Conservation (phyloP, 2,888 invertebrate species). For the Crocallis elinguaria region DNA sequence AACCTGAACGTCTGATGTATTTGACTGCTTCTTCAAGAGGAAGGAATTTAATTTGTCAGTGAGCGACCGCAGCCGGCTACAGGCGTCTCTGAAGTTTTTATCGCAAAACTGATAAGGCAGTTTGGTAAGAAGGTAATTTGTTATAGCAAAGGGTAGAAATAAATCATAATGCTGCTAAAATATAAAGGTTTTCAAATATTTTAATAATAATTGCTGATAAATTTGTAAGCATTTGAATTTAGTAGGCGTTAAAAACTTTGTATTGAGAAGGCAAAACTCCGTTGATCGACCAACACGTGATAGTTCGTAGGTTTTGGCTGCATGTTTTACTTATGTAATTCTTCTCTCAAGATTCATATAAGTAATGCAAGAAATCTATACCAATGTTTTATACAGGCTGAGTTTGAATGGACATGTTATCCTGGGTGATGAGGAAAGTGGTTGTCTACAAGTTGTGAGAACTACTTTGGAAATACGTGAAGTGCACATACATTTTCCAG, state of each 20-base stretch:
- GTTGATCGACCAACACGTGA: no score
- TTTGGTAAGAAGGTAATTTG: conserved; percentile 41
- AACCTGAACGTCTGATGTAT: conserved; percentile 30
- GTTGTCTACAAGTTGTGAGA: no score
- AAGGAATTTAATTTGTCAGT: conserved; percentile 58
- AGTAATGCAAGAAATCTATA: no score
- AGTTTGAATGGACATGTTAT: no score
- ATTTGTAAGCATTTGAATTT: neutral
- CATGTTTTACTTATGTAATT: no score
- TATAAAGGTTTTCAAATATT: neutral
- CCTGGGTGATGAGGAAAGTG: no score
- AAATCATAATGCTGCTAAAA: conserved; percentile 16
- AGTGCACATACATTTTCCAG: no score
- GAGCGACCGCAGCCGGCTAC: conserved; percentile 41
- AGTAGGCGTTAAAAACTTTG: neutral
- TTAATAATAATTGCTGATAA: neutral
- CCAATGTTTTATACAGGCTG: no score
- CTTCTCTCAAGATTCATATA: no score
- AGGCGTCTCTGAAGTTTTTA: conserved; percentile 54
- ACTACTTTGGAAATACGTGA: no score
- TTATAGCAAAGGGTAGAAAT: conserved; percentile 27
- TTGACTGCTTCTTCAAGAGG: conserved; percentile 49
- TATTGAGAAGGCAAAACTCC: no score
- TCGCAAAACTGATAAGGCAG: conserved; percentile 52
- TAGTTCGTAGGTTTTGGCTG: no score